Conservation (phyloP, 2,888 invertebrate species). For the Arge pagana region DNA sequence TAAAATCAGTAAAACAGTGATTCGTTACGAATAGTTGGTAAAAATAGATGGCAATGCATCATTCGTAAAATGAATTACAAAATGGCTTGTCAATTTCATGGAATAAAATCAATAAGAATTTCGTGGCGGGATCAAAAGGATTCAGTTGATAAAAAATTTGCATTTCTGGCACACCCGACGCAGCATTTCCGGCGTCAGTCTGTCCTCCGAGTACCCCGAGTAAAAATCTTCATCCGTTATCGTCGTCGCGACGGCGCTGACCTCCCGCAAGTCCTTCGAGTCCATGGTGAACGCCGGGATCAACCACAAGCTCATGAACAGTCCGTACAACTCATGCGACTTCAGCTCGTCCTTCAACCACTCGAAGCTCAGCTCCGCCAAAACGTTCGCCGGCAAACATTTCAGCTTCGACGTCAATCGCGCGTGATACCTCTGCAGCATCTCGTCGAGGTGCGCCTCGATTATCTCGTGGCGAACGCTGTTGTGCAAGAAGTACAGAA, state of each 20-base stretch:
- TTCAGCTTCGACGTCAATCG: neutral
- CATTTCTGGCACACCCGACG: neutral
- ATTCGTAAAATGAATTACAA: too few relatives aligned
- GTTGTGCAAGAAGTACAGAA: constrained; percentile 10
- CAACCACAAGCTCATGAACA: neutral
- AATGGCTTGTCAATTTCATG: too few relatives aligned
- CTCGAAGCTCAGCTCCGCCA: constrained; percentile 1
- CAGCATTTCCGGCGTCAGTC: constrained; percentile 1
- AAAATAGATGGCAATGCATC: too few relatives aligned
- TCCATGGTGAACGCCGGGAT: constrained; percentile 1
- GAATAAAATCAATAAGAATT: too few relatives aligned
- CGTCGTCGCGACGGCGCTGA: neutral
- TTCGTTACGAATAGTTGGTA: too few relatives aligned
- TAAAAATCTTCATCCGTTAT: neutral
- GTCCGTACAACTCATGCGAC: constrained; percentile 7
- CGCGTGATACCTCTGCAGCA: neutral
- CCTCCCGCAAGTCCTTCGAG: neutral
- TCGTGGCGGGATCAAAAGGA: too few relatives aligned
- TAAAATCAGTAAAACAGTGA: too few relatives aligned
- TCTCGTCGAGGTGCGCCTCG: neutral
- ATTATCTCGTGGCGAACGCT: neutral
- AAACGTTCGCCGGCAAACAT: neutral
- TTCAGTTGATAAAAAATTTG: constrained; percentile 12
- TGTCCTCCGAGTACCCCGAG: neutral
- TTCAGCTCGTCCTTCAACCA: constrained; percentile 6